A percentile compares a stretch with the other conserved stretches of the same genome.
Evolutionary conservation across 2,888 invertebrate genomes (phyloP).

Genomic region (Phanerotoma sp.): DNA sequence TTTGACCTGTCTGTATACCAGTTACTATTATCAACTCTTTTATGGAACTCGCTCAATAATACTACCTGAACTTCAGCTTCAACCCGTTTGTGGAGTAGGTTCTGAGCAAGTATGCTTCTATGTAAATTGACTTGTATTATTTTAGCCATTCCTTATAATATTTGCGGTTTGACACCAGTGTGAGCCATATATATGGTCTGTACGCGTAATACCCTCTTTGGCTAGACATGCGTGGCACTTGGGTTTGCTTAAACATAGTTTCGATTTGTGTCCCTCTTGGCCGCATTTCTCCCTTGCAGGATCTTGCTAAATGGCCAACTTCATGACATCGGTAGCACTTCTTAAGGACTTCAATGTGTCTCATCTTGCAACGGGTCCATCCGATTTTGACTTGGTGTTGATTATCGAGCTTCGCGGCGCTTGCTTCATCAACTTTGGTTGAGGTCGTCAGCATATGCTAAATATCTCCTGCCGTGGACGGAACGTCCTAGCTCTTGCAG

Average conservation of each 20-base stretch:
- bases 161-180: background rate
- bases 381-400: background rate
- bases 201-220: background rate
- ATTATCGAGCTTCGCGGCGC: background rate
- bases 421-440: background rate
- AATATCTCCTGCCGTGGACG: no score
- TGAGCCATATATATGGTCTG: background rate
- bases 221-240: background rate
- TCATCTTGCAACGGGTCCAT: background rate
- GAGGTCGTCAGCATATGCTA: no score
- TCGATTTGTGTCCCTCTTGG: background rate
- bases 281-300: background rate
- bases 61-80: no score
- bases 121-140: background rate
- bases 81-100: no score
- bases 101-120: background rate
- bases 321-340: background rate
- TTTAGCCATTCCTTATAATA: background rate
- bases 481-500: no score
- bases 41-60: no score
- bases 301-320: background rate
- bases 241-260: background rate
- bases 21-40: no score
- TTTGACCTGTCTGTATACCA: slow-evolving; percentile 2
- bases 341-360: background rate